Conservation (phyloP, 2,113 vertebrate species). For the Desmodus rotundus region DNA sequence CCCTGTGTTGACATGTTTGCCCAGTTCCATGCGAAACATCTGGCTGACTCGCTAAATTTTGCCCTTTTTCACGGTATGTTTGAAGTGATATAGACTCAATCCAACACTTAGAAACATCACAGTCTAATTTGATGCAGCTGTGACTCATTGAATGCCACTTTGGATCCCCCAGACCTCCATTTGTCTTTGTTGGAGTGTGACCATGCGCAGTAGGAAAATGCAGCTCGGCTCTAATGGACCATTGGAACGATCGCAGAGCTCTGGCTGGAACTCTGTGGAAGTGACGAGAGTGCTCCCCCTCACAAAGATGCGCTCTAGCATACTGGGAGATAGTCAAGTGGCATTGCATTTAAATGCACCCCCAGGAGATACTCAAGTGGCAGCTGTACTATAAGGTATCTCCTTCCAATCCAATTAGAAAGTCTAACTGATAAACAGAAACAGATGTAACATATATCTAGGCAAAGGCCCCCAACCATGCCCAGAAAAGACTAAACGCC, state of each 20-base stretch:
- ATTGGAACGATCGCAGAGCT: background rate
- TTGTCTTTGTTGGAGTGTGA: background rate
- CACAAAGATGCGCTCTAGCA: background rate
- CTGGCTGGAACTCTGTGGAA: background rate
- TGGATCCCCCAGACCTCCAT: background rate
- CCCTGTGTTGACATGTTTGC: constrained; percentile 45
- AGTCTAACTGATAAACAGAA: background rate
- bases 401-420: background rate
- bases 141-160: background rate
- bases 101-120: constrained; percentile 32
- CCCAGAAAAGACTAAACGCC: background rate
- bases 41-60: constrained; percentile 14
- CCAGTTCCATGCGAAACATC: constrained; percentile 46
- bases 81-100: constrained; percentile 28
- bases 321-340: background rate
- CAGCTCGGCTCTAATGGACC: background rate
- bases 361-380: rapidly evolving
- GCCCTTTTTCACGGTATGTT: constrained; percentile 36
- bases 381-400: background rate
- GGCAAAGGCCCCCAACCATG: background rate
- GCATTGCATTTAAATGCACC: constrained; percentile 9
- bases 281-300: background rate
- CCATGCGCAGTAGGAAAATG: background rate
- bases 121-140: background rate
- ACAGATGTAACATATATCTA: background rate